Evolutionary conservation across 2,113 vertebrate genomes (phyloP).

Genomic region (Fregata magnificens): DNA sequence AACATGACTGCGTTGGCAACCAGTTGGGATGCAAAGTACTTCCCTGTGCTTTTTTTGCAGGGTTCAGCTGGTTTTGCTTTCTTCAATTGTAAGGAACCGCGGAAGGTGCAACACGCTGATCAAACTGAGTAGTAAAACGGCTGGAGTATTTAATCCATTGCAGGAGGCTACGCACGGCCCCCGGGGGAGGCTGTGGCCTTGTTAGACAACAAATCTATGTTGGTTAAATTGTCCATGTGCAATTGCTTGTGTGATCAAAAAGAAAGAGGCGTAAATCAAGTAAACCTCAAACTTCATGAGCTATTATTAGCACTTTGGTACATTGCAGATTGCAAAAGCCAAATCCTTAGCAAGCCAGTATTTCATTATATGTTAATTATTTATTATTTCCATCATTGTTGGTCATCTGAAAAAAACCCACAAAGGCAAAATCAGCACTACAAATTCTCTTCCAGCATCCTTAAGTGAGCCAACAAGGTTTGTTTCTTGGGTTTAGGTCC

Average conservation of each 20-base stretch:
- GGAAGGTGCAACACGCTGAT: not conserved
- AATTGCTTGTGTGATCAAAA: not conserved
- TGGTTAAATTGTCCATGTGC: not conserved
- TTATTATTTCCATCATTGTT: not conserved
- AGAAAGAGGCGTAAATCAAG: not conserved
- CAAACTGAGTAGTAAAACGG: not conserved
- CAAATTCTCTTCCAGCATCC: not conserved
- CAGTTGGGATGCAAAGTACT: not conserved
- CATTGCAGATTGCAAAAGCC: not conserved
- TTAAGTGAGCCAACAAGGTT: not conserved
- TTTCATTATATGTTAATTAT: not conserved
- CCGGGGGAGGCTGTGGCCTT: not conserved
- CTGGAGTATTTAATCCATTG: accelerated
- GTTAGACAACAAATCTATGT: not conserved
- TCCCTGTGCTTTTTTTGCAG: too few species aligned
- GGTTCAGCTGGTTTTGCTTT: not conserved
- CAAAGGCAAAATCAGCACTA: not conserved
- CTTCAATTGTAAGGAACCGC: accelerated
- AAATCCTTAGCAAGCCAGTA: not conserved
- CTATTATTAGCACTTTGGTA: not conserved
- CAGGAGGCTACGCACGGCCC: accelerated
- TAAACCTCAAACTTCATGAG: not conserved
- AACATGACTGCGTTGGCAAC: not conserved
- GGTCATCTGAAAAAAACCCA: not conserved
- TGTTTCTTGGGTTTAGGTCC: not conserved